Percentiles rank a stretch among this genome's conserved stretches.
Evolutionary conservation across 1,140 invertebrate genomes (phyloP).

Genomic region (Drosophila chauvacae): DNA sequence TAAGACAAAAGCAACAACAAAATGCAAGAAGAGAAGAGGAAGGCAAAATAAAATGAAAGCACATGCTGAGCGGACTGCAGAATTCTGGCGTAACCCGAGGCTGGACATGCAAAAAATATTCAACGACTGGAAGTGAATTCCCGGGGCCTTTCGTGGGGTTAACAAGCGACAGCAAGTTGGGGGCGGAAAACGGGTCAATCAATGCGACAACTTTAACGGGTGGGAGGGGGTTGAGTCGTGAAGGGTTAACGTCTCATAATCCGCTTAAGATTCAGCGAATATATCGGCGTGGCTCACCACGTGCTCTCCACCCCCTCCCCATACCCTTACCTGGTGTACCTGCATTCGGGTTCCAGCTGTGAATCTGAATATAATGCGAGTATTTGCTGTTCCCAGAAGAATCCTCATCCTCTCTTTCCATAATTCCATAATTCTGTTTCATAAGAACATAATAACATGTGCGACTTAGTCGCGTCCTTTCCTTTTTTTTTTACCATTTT

Average conservation of each 20-base stretch:
- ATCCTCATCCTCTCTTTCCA: not conserved
- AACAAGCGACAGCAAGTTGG: conserved; percentile 6
- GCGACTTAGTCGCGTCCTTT: not conserved
- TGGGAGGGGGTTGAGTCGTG: too few species aligned
- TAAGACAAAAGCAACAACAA: conserved; percentile 7
- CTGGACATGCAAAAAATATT: conserved; percentile 58
- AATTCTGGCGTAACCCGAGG: conserved; percentile 60
- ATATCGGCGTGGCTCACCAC: conserved; percentile 29
- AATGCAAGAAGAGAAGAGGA: conserved; percentile 1
- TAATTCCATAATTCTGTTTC: not conserved
- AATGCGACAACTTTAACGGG: conserved; percentile 17
- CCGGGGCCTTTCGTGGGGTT: conserved; percentile 14
- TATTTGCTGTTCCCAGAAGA: conserved; percentile 3
- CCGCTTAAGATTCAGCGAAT: conserved; percentile 40
- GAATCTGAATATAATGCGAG: conserved; percentile 15
- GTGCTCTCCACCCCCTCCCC: conserved; percentile 7
- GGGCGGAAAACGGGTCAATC: conserved; percentile 44
- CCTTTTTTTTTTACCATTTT: not conserved
- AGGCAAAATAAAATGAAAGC: conserved; percentile 68
- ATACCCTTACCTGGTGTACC: conserved; percentile 14
- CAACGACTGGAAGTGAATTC: conserved; percentile 27
- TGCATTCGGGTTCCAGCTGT: conserved; percentile 8
- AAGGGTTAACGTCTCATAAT: conserved; percentile 45
- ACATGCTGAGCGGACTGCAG: conserved; percentile 54
- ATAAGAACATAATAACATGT: conserved; percentile 6